A percentile compares a stretch with the other conserved stretches of the same genome.
These are phyloP conservation scores for Kryptolebias ocellatus DNA, from an alignment of 2,797 vertebrate genomes.

Conservation along the genomic window DNA sequence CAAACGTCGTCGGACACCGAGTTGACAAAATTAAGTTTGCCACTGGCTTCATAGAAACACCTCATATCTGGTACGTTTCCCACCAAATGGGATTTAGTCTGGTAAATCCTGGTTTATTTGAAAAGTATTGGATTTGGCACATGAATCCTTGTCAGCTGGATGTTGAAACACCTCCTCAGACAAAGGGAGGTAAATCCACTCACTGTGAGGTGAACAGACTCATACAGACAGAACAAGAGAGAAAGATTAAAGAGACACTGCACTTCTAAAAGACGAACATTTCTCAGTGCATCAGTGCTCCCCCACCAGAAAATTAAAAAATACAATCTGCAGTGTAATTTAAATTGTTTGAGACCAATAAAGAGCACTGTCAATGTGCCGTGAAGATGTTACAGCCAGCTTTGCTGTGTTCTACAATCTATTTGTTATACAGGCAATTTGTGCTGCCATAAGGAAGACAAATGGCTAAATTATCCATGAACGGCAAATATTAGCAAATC, in stretches of 20 bases:
- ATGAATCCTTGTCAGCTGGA: slow-evolving; percentile 63
- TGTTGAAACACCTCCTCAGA: slow-evolving; percentile 63
- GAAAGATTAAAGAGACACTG: slow-evolving; percentile 3
- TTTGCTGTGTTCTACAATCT: slow-evolving; percentile 42
- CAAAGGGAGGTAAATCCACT: slow-evolving; percentile 62
- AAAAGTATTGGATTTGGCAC: slow-evolving; percentile 70
- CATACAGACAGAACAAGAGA: slow-evolving; percentile 17
- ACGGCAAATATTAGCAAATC: slow-evolving; percentile 72
- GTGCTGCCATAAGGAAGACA: slow-evolving; percentile 64
- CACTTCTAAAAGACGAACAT: slow-evolving; percentile 36
- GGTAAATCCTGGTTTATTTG: slow-evolving; percentile 73
- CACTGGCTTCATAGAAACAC: slow-evolving; percentile 25
- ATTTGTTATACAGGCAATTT: slow-evolving; percentile 64
- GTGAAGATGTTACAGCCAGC: slow-evolving; percentile 50
- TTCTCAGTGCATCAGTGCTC: slow-evolving; percentile 22
- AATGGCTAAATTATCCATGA: slow-evolving; percentile 70
- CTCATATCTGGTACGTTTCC: slow-evolving; percentile 46
- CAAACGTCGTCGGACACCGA: slow-evolving; percentile 19
- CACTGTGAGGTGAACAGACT: slow-evolving; percentile 18
- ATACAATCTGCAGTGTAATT: slow-evolving; percentile 35
- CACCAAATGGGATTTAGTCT: slow-evolving; percentile 59
- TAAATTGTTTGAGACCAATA: slow-evolving; percentile 53
- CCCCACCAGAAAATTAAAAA: slow-evolving; percentile 39
- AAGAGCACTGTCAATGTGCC: slow-evolving; percentile 44
- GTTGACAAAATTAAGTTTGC: slow-evolving; percentile 54